Conservation (phyloP, 2,113 vertebrate species). For the Phaethon lepturus region DNA sequence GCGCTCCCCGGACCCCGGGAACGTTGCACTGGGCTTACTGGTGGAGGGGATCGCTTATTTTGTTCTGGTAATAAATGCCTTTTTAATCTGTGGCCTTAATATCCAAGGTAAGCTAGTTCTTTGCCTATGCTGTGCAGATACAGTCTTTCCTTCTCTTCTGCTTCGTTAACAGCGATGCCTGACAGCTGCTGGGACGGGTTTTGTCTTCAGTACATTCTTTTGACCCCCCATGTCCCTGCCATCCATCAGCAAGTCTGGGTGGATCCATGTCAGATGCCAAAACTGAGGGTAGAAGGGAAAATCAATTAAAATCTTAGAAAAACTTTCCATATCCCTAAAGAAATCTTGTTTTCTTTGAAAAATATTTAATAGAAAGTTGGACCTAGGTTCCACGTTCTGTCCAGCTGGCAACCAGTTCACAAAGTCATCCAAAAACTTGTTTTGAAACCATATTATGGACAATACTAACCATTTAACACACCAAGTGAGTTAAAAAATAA, state of each 20-base stretch:
- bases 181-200: neutral
- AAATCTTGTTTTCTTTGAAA: neutral
- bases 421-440: neutral
- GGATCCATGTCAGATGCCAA: neutral
- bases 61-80: neutral
- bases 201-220: fast-evolving
- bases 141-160: neutral
- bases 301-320: neutral
- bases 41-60: neutral
- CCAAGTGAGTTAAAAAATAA: neutral
- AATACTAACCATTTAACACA: neutral
- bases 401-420: constrained; percentile 16
- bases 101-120: neutral
- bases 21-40: neutral
- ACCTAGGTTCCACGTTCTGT: fast-evolving
- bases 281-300: neutral
- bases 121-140: neutral
- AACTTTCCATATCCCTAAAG: neutral
- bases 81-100: neutral
- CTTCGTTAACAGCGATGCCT: fast-evolving
- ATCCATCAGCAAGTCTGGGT: neutral
- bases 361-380: neutral
- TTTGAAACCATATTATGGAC: neutral
- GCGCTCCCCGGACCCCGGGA: fast-evolving
- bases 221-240: neutral